Evolutionary conservation across 2,888 invertebrate genomes (phyloP), one percentile per base, ranked within the genome.

Genomic region (Dermolepida albohirtum): DNA sequence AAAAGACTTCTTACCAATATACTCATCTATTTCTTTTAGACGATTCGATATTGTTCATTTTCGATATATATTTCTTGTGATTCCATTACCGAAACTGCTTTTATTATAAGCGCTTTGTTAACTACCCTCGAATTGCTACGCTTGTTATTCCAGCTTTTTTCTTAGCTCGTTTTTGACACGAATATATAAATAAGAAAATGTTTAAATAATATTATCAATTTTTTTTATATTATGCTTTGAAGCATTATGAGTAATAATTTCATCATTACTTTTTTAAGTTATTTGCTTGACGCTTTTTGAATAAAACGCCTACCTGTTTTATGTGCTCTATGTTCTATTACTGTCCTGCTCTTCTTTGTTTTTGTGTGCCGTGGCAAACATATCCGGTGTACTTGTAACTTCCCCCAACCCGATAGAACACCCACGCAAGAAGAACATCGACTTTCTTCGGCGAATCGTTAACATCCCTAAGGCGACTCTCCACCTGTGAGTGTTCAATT

Each of bases 341-440:
- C 59, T 64, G 68, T 14, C 67, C 68, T 71, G 59, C 43, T 63
- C 50, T 34, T 34, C 34, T 34, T 34, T 69, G 52, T 67, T 70
- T 17, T 41, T 54, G 47, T 62, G 49, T 22, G 10, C 49, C 49
- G 22, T 54, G 40, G 29, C 54, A 51, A 51, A 22, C 51, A 14
- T 34, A 34, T 10, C 40, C 29, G 54, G 40, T 39, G 59, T 62
- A 43, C 34, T 47, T 49, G 59, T 62, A 17, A 29, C 39, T 44
- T 49, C 16, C 59, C 39, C 12, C 47, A 34, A 71, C 74, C 70
- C 22, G 69, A 47, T 76, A 81, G 81, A 79, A 78, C 78, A 70
- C 79, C 77, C 74, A 80, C 75, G 75, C 79, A 80, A 80, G 79
- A 79, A 80, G 81, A 79, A 78, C 81, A 74, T 75, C 78, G 75